These are phyloP conservation scores for Eunapius fragilis DNA, from an alignment of 37 sponge, comb jelly and placozoan genomes.

Conservation along the genomic window DNA sequence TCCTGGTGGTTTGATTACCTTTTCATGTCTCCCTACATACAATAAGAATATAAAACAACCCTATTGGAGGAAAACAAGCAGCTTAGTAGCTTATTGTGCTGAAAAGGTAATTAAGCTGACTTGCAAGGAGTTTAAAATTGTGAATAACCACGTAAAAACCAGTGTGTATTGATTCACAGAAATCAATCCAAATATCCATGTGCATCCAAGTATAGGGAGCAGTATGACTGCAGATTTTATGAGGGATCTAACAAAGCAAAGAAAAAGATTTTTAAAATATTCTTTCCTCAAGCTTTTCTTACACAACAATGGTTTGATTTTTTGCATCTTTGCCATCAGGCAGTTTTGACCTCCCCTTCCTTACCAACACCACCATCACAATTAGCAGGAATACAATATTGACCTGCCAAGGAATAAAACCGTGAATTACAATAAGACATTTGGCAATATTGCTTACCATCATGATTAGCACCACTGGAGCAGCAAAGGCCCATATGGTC, in stretches of 20 bases:
- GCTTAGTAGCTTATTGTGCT: not conserved
- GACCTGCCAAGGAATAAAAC: too few species aligned
- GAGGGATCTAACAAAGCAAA: not conserved
- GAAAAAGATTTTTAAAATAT: not conserved
- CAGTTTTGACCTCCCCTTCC: too few species aligned
- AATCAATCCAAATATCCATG: slow-evolving; percentile 40
- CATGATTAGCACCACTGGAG: not conserved
- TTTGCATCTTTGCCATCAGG: too few species aligned
- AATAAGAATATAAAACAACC: not conserved
- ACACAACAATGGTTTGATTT: too few species aligned
- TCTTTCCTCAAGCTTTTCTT: not conserved
- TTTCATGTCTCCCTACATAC: not conserved
- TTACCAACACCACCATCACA: too few species aligned
- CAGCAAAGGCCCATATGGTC: slow-evolving; percentile 4
- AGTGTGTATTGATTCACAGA: slow-evolving; percentile 26
- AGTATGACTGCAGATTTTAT: not conserved
- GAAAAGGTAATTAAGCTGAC: not conserved
- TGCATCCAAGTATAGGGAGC: not conserved
- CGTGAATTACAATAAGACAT: not conserved
- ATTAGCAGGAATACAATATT: too few species aligned
- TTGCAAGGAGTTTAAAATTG: slow-evolving; percentile 44
- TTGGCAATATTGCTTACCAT: not conserved
- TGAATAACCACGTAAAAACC: slow-evolving; percentile 46
- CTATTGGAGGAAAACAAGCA: not conserved
- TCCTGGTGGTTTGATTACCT: not conserved